Conservation (phyloP, 2,797 vertebrate species). For the Pachyuromys duprasi region DNA sequence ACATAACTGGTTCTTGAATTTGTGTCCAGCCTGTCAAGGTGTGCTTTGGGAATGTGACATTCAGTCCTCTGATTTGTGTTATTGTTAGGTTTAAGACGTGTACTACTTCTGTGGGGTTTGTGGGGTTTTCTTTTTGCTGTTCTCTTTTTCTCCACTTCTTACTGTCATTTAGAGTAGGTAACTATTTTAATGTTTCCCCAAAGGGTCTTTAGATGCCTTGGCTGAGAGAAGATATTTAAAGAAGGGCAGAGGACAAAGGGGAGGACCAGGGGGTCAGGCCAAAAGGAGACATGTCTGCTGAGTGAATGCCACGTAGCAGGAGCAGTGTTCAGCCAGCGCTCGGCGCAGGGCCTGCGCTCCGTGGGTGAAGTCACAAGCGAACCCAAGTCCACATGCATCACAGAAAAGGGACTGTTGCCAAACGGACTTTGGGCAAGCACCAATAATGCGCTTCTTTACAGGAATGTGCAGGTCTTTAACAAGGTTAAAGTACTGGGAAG, state of each 20-base stretch:
- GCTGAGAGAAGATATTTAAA: neutral
- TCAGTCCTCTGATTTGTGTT: too few species aligned
- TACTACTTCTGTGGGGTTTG: too few species aligned
- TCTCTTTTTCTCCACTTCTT: too few species aligned
- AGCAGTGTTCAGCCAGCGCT: fast-evolving
- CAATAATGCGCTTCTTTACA: neutral
- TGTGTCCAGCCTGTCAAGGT: too few species aligned
- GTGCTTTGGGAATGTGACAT: too few species aligned
- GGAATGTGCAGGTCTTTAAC: neutral
- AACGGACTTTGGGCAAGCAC: neutral
- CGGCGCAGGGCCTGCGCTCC: neutral
- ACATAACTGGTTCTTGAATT: too few species aligned
- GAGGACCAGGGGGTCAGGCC: neutral
- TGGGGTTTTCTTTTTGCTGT: too few species aligned
- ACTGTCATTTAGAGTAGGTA: too few species aligned
- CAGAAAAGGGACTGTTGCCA: neutral
- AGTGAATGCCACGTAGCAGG: neutral
- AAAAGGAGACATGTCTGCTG: neutral
- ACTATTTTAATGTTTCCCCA: too few species aligned
- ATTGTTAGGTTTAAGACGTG: too few species aligned
- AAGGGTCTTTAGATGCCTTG: neutral
- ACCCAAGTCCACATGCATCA: neutral
- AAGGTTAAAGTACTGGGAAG: neutral
- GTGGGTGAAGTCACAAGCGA: neutral
- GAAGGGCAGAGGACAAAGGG: neutral